Evolutionary conservation across 1,140 invertebrate species (phyloP).

Genomic region (Drosophila orosa): DNA sequence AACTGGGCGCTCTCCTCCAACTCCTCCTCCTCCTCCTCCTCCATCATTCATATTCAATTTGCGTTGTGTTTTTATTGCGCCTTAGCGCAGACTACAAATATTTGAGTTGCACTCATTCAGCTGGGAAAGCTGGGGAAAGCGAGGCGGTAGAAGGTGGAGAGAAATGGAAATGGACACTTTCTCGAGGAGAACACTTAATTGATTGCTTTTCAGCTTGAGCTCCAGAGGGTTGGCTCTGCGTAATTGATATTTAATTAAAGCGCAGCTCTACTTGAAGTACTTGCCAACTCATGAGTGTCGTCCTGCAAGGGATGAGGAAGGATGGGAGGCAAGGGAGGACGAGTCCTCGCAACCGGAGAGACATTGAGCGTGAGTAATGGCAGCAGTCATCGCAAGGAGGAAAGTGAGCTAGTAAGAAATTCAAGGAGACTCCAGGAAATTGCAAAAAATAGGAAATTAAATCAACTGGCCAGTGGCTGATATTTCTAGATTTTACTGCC

Average conservation of each 20-base stretch:
- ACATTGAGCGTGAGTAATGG: slow-evolving; percentile 46
- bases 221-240: slow-evolving; percentile 37
- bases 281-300: slow-evolving; percentile 56
- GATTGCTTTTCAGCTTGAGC: slow-evolving; percentile 70
- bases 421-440: slow-evolving; percentile 29
- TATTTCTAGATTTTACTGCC: slow-evolving; percentile 14
- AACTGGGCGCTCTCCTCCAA: neutral
- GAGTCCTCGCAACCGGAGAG: slow-evolving; percentile 16
- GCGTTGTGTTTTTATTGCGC: slow-evolving; percentile 54
- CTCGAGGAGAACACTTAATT: slow-evolving; percentile 70
- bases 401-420: slow-evolving; percentile 24
- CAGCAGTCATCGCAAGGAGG: slow-evolving; percentile 24
- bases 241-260: slow-evolving; percentile 82
- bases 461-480: slow-evolving; percentile 24
- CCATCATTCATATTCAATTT: slow-evolving; percentile 56
- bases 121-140: neutral
- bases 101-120: slow-evolving; percentile 66
- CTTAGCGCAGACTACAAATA: slow-evolving; percentile 59
- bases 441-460: slow-evolving; percentile 38
- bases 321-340: too few species aligned
- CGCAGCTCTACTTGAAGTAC: slow-evolving; percentile 68
- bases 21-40: slow-evolving; percentile 26
- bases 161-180: slow-evolving; percentile 40
- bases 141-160: neutral
- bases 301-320: neutral